phyloP scores from a whole-genome alignment of 2,888 invertebrate species.

The Tenthredo notha region DNA sequence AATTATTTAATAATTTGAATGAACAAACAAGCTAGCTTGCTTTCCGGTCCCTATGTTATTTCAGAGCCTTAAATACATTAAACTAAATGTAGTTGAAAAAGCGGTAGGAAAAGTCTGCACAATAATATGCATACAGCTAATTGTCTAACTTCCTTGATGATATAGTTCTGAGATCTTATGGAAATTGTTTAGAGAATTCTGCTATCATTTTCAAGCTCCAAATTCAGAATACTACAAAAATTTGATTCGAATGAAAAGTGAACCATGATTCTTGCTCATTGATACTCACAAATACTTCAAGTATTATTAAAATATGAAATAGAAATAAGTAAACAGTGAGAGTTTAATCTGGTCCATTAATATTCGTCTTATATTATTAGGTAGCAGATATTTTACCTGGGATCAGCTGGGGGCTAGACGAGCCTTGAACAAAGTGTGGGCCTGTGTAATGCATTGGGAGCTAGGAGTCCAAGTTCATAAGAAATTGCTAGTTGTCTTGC shows the following conservation, averaged over 20 bases:
- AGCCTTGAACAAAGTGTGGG: constrained; percentile 88
- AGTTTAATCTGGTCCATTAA: neutral
- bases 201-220: neutral
- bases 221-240: neutral
- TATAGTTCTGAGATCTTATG: neutral
- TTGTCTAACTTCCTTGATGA: neutral
- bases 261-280: neutral
- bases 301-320: neutral
- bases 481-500: constrained; percentile 88
- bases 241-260: neutral
- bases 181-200: neutral
- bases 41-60: neutral
- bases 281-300: neutral
- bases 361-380: constrained; percentile 57
- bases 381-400: constrained; percentile 80
- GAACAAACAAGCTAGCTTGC: neutral
- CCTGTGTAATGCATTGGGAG: constrained; percentile 87
- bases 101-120: neutral
- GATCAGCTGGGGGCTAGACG: constrained; percentile 81
- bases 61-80: neutral
- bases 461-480: constrained; percentile 86
- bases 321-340: neutral
- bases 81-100: neutral
- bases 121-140: neutral
- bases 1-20: neutral